Base-by-base conservation (phyloP, 2,113 vertebrate species). In the Dolichallabes microphthalmus region DNA sequence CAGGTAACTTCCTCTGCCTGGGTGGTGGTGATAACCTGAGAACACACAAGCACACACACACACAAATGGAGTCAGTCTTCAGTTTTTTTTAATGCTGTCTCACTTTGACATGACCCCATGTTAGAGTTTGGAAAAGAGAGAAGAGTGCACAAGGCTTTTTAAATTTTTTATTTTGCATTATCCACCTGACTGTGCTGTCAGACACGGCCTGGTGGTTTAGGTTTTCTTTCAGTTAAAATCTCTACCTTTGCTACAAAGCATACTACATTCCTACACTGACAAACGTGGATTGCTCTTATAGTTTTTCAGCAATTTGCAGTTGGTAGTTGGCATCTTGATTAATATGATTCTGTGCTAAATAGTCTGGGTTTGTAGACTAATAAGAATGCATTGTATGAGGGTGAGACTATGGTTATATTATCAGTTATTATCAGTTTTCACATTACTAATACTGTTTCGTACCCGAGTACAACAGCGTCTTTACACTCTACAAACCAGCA, bases 1-100 rank as follows among this genome's bases (percentile, higher is more conserved):
- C 88, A 97, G 95, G 93, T 97, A 97, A 13, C 96, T 93, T 0
- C 69, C 52, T 17, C 96, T 93, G 86, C 94, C 90, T 0, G 92
- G 86, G 50, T 94, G 95, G 17, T 96, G 94, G 79, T 96, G 96
- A 80, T 96, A 94, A 90, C 96, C 97, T 98, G 90, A 0, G 10
- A 32, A 50, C 50, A 80, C 52, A 78, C 32, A 61, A 13, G 53
- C 20, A 55, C 39, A 82, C 25, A 19, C 22, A n/a, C 63, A 30
- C 63, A 66, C 11, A 74, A 74, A 61, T 50, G 0, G 30, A 76
- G 52, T 77, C 50, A 77, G n/a, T 30, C n/a, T 30, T 13, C 14
- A 55, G 8, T n/a, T 95, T 94, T 86, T n/a, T 35, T 1, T 95
- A 94, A 86, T 94, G 94, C 90, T 96, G 96, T 89, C 96, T 95